Conservation (phyloP, 2,113 vertebrate genomes). For the Phalacrocorax aristotelis region DNA sequence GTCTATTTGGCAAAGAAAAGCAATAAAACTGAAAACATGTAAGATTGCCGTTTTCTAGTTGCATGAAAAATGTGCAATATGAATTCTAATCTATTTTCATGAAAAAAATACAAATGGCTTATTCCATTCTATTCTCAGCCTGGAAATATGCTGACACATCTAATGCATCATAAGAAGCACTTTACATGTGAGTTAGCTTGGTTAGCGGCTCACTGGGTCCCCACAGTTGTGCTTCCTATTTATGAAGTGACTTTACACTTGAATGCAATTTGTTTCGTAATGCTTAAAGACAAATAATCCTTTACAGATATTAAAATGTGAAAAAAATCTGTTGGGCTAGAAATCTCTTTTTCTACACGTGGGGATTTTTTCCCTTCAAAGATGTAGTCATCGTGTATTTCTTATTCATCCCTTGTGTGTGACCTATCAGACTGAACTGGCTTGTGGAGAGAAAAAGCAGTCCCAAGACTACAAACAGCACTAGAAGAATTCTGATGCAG, state of each 20-base stretch:
- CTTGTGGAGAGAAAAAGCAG: not conserved
- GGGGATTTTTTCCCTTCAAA: not conserved
- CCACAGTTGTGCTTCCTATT: not conserved
- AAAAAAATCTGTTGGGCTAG: not conserved
- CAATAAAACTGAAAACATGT: conserved; percentile 23
- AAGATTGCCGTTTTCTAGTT: conserved; percentile 36
- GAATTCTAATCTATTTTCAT: conserved; percentile 20
- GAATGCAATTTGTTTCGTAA: not conserved
- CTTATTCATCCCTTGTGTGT: not conserved
- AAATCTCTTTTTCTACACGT: not conserved
- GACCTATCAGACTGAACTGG: not conserved
- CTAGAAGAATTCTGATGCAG: not conserved
- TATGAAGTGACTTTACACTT: not conserved
- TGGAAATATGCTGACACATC: conserved; percentile 48
- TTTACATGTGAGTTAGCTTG: conserved; percentile 41
- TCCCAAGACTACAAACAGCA: not conserved
- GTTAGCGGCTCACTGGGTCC: conserved; percentile 1
- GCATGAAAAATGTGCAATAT: conserved; percentile 9
- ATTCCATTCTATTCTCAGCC: conserved; percentile 23
- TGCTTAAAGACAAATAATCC: not conserved
- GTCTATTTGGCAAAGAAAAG: conserved; percentile 34
- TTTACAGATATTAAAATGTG: not conserved
- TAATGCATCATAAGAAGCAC: not conserved
- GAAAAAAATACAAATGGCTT: not conserved
- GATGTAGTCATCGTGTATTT: not conserved